These are phyloP conservation scores for Thera obeliscata DNA, from an alignment of 2,888 invertebrate species.

Conservation along the genomic window DNA sequence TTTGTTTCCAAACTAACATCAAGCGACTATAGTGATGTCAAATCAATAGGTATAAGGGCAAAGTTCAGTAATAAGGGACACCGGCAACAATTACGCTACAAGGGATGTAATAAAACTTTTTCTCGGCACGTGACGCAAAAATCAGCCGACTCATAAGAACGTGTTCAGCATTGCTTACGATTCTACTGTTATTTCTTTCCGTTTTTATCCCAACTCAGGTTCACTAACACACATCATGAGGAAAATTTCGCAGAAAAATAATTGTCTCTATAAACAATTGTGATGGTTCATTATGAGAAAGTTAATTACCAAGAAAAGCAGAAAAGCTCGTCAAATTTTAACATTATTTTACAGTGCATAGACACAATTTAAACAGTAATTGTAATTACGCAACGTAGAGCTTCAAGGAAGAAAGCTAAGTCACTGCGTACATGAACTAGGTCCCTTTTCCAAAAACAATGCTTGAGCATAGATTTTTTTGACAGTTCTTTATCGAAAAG, in stretches of 20 bases:
- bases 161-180: conserved; percentile 71
- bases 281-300: background rate
- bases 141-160: conserved; percentile 70
- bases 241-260: background rate
- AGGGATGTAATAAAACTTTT: conserved; percentile 80
- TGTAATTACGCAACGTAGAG: conserved; percentile 18
- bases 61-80: conserved; percentile 74
- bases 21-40: conserved; percentile 41
- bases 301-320: conserved; percentile 2
- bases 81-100: conserved; percentile 75
- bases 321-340: conserved; percentile 10
- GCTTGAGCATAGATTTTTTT: no score
- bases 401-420: background rate
- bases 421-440: background rate
- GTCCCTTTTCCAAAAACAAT: no score
- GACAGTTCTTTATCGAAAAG: no score
- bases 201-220: conserved; percentile 48
- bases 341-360: conserved; percentile 26
- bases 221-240: background rate
- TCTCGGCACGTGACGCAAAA: conserved; percentile 70
- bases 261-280: conserved; percentile 2
- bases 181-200: conserved; percentile 57
- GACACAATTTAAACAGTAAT: conserved; percentile 24
- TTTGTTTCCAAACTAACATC: conserved; percentile 3
- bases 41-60: conserved; percentile 57